Evolutionary conservation across 1,140 invertebrate species (phyloP).

Genomic region (Caenorhabditis tropicalis): DNA sequence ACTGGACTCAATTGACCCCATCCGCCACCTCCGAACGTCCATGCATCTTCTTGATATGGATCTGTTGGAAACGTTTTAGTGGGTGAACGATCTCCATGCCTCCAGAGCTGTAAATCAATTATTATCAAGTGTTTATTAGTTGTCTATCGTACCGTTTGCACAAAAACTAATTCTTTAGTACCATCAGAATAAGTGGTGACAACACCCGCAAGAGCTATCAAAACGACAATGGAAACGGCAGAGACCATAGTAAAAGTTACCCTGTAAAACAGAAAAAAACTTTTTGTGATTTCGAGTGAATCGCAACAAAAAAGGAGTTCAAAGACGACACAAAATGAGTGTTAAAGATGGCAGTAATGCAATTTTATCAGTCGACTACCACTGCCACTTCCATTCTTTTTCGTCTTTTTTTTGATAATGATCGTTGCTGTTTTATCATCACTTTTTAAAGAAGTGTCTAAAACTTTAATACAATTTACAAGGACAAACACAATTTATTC

Average conservation of each 20-base stretch:
- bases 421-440: conserved; percentile 21
- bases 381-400: not conserved
- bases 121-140: not conserved
- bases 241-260: conserved; percentile 16
- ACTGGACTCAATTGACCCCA: conserved; percentile 53
- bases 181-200: not conserved
- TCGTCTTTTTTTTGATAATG: conserved; percentile 1
- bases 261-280: not conserved
- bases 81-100: conserved; percentile 59
- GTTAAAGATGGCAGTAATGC: not conserved
- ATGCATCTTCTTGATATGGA: conserved; percentile 44
- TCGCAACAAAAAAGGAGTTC: not conserved
- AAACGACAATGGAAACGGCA: not conserved
- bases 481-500: not conserved
- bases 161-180: conserved; percentile 37
- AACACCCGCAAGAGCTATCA: not conserved
- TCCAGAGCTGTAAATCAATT: conserved; percentile 42
- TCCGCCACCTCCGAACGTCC: conserved; percentile 50
- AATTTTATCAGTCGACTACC: conserved; percentile 33
- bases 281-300: not conserved
- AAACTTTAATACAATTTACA: conserved; percentile 1
- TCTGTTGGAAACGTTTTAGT: conserved; percentile 50
- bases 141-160: conserved; percentile 44
- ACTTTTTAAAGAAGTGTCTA: not conserved
- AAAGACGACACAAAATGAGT: not conserved